Evolutionary conservation across 2,113 vertebrate genomes (phyloP).

Genomic region (Boleophthalmus pectinirostris): DNA sequence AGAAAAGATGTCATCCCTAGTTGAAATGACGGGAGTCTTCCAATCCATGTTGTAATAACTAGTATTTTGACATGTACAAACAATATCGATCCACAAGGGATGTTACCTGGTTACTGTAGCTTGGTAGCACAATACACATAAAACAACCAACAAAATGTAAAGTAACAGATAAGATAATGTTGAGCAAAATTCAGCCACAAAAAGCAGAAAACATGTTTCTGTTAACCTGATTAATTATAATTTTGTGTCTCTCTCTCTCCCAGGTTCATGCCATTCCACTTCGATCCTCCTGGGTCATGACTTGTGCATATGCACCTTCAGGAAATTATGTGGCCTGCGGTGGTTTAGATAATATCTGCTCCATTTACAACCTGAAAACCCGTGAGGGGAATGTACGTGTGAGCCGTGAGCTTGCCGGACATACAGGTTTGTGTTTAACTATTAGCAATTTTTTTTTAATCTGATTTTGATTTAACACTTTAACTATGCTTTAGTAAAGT

Average conservation of each 20-base stretch:
- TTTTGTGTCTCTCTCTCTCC: slow-evolving; percentile 21
- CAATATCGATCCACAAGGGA: slow-evolving; percentile 5
- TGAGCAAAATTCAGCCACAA: not conserved
- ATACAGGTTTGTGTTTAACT: slow-evolving; percentile 84
- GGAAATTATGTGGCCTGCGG: slow-evolving; percentile 99
- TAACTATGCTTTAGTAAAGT: too few species aligned
- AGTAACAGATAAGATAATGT: not conserved
- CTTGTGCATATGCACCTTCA: slow-evolving; percentile 97
- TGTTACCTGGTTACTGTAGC: not conserved
- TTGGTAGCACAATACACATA: not conserved
- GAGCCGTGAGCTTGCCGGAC: slow-evolving; percentile 96
- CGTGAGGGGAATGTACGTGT: slow-evolving; percentile 98
- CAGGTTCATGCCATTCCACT: slow-evolving; percentile 98
- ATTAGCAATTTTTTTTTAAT: too few species aligned
- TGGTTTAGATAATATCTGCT: slow-evolving; percentile 98
- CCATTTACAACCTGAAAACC: slow-evolving; percentile 99
- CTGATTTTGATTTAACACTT: too few species aligned
- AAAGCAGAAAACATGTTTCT: not conserved
- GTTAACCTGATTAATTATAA: slow-evolving; percentile 5
- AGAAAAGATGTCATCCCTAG: not conserved
- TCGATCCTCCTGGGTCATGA: slow-evolving; percentile 99
- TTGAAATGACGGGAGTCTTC: not conserved
- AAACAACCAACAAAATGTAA: not conserved
- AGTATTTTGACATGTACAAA: not conserved
- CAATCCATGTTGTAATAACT: not conserved